Evolutionary conservation across 2,797 vertebrate species (phyloP).

Genomic region (Gymnoscopelus microlampas): DNA sequence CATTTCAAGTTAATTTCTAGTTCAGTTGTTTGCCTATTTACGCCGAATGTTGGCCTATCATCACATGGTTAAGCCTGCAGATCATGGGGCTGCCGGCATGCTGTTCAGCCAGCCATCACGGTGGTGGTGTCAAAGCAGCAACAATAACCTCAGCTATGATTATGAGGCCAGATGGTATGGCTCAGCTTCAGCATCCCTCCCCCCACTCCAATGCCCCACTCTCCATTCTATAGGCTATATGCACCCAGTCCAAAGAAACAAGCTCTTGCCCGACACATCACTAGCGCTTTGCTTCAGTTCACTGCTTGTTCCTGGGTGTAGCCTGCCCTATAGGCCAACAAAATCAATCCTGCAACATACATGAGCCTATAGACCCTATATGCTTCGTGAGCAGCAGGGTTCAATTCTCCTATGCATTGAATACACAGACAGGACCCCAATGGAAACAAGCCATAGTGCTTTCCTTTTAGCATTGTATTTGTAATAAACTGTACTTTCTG

Average conservation of each 20-base stretch:
- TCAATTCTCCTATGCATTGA: too few relatives aligned
- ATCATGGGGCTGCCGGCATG: not conserved
- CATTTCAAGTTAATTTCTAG: too few relatives aligned
- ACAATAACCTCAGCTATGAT: conserved; percentile 60
- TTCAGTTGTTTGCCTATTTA: too few relatives aligned
- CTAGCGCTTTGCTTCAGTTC: too few relatives aligned
- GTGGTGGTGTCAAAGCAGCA: conserved; percentile 16
- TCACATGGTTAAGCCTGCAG: not conserved
- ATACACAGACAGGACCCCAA: too few relatives aligned
- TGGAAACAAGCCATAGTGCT: too few relatives aligned
- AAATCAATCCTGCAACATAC: not conserved
- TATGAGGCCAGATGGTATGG: conserved; percentile 75
- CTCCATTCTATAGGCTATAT: conserved; percentile 40
- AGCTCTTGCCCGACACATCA: too few relatives aligned
- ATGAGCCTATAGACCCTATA: too few relatives aligned
- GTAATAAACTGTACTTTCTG: too few relatives aligned
- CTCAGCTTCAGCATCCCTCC: conserved; percentile 57
- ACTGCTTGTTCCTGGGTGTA: conserved; percentile 19
- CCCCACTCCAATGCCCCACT: conserved; percentile 40
- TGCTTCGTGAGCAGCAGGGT: too few relatives aligned
- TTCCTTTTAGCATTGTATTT: too few relatives aligned
- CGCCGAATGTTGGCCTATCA: too few relatives aligned
- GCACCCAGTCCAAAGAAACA: conserved; percentile 41
- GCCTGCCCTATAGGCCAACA: conserved; percentile 2
- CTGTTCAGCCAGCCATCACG: conserved; percentile 13